Evolutionary conservation across 2,113 vertebrate genomes (phyloP), one percentile per base, ranked within the genome.

Genomic region (Colaptes auratus): DNA sequence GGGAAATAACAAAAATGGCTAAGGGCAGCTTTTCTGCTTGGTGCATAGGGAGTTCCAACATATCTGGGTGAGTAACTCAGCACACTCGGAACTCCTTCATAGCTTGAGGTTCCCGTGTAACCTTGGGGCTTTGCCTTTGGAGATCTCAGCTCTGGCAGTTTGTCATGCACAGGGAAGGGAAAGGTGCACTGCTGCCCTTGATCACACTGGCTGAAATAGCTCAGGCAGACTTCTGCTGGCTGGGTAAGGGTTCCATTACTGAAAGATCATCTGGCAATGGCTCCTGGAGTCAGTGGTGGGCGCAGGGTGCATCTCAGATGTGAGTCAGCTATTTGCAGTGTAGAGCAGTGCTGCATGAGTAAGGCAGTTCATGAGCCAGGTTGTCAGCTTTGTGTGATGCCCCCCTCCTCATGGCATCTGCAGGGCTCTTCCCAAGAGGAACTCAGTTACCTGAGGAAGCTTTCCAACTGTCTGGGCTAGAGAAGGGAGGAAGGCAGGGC

Each of bases 1-100:
- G 53, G 52, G 25, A 13, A 27, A 27, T 53, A 12, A 56, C 12
- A 73, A 86, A 95, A 95, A 39, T 31, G 82, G 92, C 90, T 78
- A 86, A 73, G 73, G 92, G 69, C 76, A 92, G 64, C 52, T 79
- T 95, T 96, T 93, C 80, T 94, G 76, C 7, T 3, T 27, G 20
- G 59, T 90, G 64, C 50, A 82, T 18, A 35, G 59, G 52, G 80
- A 88, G 25, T 86, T 92, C 75, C 83, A 92, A 85, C 76, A 69
- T 28, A 83, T 42, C 44, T 71, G 73, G 70, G 58, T 88, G 82
- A 52, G 70, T 56, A 72, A 64, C 55, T 88, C 5, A 1, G 59
- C 83, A 3, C 18, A 30, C 55, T 86, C 52, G 85, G 93, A 94
- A 90, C 63, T 88, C 28, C 72, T 73, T 81, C 17, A 4, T 73